Evolutionary conservation across 2,888 invertebrate genomes (phyloP), one percentile per base, ranked within the genome.

Genomic region (Eledona agricola): DNA sequence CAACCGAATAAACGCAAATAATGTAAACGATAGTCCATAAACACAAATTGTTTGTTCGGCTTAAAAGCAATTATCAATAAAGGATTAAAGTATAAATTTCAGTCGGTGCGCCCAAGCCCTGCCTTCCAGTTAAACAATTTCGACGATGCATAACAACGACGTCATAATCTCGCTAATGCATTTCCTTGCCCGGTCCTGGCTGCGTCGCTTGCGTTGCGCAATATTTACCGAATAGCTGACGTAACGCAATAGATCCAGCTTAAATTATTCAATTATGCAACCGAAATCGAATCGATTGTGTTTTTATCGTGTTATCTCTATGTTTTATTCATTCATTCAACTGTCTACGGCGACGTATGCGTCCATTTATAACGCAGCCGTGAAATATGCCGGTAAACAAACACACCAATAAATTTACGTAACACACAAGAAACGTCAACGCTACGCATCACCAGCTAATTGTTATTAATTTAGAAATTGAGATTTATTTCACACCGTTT

Each of bases 311-410:
- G 29, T 34, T 46, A 46, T 38, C 19, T 22, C 32, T 23, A 50
- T 50, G 50, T 50, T 40, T 50, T 50, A 50, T 50, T 50, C 40
- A 50, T 50, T 40, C 50, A 50, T 50, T 50, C 16, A 50, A 50
- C 50, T 50, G 50, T 50, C 50, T 50, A 32, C 40, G 32, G 40
- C 38, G 38, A 38, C 12, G 31, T 29, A 31, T 29, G 40, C 15
- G 50, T 31, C 32, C 50, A 40, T 50, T 50, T 50, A 50, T 50
- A 28, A 50, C 40, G 23, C 16, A 38, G 38, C 50, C 19, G 40
- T 50, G 32, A 50, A 50, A 50, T 40, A 40, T 50, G 29, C 50
- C 31, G 31, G 40, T 50, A 40, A 40, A 50, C 50, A 50, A 50
- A 50, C 17, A 50, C 50, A 20, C 37, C 31, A 47, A 47, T 47